Conservation (phyloP, 1,140 invertebrate genomes). For the Lordiphosa collinella region DNA sequence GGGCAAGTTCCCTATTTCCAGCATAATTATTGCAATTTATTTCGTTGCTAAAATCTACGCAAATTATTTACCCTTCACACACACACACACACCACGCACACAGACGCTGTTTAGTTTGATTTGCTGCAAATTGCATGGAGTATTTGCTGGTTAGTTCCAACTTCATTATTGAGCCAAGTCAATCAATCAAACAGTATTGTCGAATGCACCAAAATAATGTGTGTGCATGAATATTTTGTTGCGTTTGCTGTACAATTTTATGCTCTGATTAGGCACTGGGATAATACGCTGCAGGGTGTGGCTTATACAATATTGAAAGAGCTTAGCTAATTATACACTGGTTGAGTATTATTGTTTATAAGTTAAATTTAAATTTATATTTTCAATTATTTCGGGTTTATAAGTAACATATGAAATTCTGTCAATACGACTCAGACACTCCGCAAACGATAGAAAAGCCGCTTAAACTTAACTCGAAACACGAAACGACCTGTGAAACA, state of each 20-base stretch:
- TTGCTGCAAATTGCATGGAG: slow-evolving; percentile 59
- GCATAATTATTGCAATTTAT: slow-evolving; percentile 72
- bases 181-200: slow-evolving; percentile 58
- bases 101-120: slow-evolving; percentile 45
- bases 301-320: slow-evolving; percentile 13
- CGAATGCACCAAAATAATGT: slow-evolving; percentile 3
- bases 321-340: slow-evolving; percentile 17
- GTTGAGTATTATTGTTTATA: not conserved
- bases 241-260: slow-evolving; percentile 46
- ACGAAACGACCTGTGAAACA: slow-evolving; percentile 3
- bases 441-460: slow-evolving; percentile 12
- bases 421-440: slow-evolving; percentile 15
- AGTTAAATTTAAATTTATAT: too few species aligned
- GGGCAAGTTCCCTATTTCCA: slow-evolving; percentile 34
- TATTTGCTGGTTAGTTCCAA: slow-evolving; percentile 34
- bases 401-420: slow-evolving; percentile 13
- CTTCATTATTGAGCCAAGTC: slow-evolving; percentile 52
- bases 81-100: not conserved
- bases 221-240: slow-evolving; percentile 47
- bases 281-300: slow-evolving; percentile 6
- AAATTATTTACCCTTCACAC: slow-evolving; percentile 38
- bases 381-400: too few species aligned
- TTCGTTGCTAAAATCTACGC: slow-evolving; percentile 62
- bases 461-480: slow-evolving; percentile 17
- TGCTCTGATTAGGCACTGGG: slow-evolving; percentile 31